These are phyloP conservation scores for Cyanoderma ruficeps DNA, from an alignment of 2,113 vertebrate species.

Conservation along the genomic window DNA sequence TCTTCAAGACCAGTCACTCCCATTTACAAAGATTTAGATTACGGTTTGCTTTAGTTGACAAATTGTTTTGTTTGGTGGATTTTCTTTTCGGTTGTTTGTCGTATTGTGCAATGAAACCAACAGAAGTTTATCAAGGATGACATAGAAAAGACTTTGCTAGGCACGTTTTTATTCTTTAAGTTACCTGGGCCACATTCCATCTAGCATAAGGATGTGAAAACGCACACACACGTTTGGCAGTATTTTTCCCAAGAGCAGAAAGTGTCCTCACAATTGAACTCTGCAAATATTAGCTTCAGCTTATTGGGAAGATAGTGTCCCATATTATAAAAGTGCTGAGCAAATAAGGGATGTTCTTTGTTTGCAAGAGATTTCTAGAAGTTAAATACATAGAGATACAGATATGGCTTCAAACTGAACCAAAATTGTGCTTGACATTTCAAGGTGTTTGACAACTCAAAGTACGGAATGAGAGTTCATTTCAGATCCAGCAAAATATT, in stretches of 20 bases:
- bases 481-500: neutral
- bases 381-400: slow-evolving; percentile 19
- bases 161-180: neutral
- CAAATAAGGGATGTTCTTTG: slow-evolving; percentile 27
- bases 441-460: neutral
- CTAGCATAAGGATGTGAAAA: neutral
- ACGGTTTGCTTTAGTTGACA: neutral
- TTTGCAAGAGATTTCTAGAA: slow-evolving; percentile 33
- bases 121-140: neutral
- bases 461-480: neutral
- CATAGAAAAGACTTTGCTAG: neutral
- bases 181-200: neutral
- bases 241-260: neutral
- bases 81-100: neutral
- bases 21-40: neutral
- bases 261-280: neutral
- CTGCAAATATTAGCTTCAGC: slow-evolving; percentile 54
- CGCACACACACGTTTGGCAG: neutral
- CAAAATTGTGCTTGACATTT: slow-evolving; percentile 1
- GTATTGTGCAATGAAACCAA: neutral
- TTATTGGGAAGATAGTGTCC: slow-evolving; percentile 23
- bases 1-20: neutral
- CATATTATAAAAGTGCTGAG: slow-evolving; percentile 23
- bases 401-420: neutral
- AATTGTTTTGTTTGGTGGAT: neutral